Base-by-base conservation (phyloP, 2,797 vertebrate genomes). In the Tragopan temminckii region DNA sequence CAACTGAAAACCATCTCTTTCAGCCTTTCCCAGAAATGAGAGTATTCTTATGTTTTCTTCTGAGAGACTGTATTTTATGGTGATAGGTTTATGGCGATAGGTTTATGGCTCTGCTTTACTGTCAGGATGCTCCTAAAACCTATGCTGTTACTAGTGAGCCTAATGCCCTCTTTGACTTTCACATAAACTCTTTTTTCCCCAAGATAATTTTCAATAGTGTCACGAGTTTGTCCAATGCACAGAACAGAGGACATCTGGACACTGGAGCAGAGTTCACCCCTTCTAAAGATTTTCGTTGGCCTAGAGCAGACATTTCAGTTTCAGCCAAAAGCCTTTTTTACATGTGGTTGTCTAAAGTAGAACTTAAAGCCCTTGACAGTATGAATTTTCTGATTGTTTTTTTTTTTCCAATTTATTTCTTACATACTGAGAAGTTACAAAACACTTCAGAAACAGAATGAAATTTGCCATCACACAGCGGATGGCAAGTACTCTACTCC, bases 1-100 rank as follows among this genome's bases (percentile, higher is more conserved):
- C n/a, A 62, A 48, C 67, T 35, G 45, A 53, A 71, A 79, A 38
- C 11, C 23, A 5, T 29, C 48, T 80, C 66, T 45, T n/a, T 78
- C 75, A 50, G 61, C 48, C 27, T 36, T 87, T 87, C 63, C 17
- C 71, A 89, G 88, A 81, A 87, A 72, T 67, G 3, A 40, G 13
- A 17, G 55, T 48, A 12, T n/a, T 89, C 89, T 91, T 77, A 31
- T 25, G 13, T 35, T 35, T 25, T 69, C 38, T 46, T 88, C 76
- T 79, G 57, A 80, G 38, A 66, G 7, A 5, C 7, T 23, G 9
- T 20, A 8, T 9, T 72, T 89, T 69, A 74, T 45, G 11, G 17
- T 74, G 88, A 80, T 71, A 80, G 25, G 19, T 88, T 94, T 77
- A 77, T 25, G 61, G 35, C 31, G n/a, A n/a, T n/a, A n/a, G n/a